Evolutionary conservation across 2,888 invertebrate species (phyloP).

Genomic region (Monoplex corrugatus): DNA sequence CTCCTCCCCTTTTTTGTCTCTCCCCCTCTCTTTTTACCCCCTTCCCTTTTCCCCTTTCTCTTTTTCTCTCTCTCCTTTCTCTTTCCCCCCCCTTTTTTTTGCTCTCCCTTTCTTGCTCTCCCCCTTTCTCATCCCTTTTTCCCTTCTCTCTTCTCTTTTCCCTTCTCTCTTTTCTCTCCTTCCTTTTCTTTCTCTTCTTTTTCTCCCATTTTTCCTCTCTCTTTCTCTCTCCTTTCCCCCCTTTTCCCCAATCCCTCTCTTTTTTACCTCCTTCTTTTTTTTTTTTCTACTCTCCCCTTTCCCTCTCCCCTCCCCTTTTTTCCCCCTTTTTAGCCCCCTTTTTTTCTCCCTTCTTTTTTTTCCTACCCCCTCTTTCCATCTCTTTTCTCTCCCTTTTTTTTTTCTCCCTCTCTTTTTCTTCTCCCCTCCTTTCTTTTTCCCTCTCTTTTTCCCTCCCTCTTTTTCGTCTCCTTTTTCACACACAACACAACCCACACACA

Average conservation of each 20-base stretch:
- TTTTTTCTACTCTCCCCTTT: neutral
- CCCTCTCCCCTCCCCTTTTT: neutral
- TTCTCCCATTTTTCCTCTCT: no score
- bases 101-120: neutral
- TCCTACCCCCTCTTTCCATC: neutral
- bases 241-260: no score
- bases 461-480: neutral
- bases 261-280: neutral
- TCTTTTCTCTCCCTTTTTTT: constrained; percentile 62
- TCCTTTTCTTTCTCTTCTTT: neutral
- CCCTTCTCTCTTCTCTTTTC: neutral
- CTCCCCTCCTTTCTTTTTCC: constrained; percentile 3
- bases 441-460: constrained; percentile 55
- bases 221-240: no score
- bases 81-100: neutral
- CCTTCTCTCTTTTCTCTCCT: constrained; percentile 5
- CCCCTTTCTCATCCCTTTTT: neutral
- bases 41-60: neutral
- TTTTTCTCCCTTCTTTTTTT: neutral
- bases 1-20: no score
- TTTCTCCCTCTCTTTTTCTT: constrained; percentile 28
- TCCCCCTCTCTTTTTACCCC: neutral
- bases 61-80: neutral
- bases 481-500: no score
- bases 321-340: neutral